Conservation (phyloP, 2,888 invertebrate species). For the Erannis defoliaria region DNA sequence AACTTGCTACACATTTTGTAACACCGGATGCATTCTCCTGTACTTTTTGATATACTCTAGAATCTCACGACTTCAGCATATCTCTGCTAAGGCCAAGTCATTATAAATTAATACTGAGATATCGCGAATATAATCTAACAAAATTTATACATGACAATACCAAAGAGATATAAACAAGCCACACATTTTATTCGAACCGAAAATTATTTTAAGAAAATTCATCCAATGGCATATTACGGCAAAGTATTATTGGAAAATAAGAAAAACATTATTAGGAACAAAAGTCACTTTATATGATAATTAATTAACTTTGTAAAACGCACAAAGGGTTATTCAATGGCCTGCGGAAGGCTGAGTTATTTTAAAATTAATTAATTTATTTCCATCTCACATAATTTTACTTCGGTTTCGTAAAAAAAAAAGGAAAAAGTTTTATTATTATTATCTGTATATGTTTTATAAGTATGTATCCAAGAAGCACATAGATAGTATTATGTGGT, state of each 20-base stretch:
- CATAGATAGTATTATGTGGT: no score
- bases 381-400: not conserved
- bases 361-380: not conserved
- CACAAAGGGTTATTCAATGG: no score
- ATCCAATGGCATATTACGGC: no score
- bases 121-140: constrained; percentile 42
- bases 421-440: not conserved
- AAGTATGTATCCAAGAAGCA: not conserved
- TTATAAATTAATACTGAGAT: constrained; percentile 60
- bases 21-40: not conserved
- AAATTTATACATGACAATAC: constrained; percentile 11
- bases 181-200: not conserved
- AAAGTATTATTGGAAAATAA: not conserved
- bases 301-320: not conserved
- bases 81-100: constrained; percentile 8
- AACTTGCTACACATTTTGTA: not conserved
- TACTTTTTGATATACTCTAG: not conserved
- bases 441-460: not conserved
- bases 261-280: constrained; percentile 19
- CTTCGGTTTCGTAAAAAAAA: no score
- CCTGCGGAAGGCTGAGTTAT: no score
- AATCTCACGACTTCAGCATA: not conserved
- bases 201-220: not conserved
- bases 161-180: constrained; percentile 9
- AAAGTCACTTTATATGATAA: constrained; percentile 8